Base-by-base conservation (phyloP, 2,113 vertebrate genomes). In the Corythornis cristatus region DNA sequence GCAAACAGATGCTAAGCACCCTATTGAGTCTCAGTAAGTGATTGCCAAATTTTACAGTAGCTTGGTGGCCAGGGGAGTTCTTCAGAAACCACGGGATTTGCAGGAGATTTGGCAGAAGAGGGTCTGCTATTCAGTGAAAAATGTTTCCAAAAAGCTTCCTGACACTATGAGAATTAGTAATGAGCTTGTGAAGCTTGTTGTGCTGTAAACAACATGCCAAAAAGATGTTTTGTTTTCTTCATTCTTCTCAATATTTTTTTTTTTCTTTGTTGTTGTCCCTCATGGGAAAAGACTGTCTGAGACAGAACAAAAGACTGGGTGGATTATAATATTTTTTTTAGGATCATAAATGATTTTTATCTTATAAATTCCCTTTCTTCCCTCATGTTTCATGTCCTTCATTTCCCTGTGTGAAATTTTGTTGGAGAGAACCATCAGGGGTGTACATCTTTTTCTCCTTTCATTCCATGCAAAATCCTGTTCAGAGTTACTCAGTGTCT, bases 241-340 rank as follows among this genome's bases (percentile, higher is more conserved):
- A 11, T 54, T 68, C 4, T 0, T 86, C 43, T 81, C 68, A 74
- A 7, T 42, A 81, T 40, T 80, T 91, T 56, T 56, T 56, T 76
- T 15, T 45, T 46, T 26, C 42, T 29, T 81, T 18, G 8, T 86
- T 50, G 37, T 26, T 84, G 42, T 71, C 31, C 51, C 83, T 64
- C 48, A 62, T 75, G 50, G 70, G 14, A 91, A 84, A 70, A 51
- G 67, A 83, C 73, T 48, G 92, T 91, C 66, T 86, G 40, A 88
- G 73, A 23, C 60, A 79, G 62, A 93, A 95, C 42, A 94, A 68
- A 90, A 86, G 54, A 42, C 20, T 31, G 14, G 16, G 29, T 51
- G 64, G 70, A 77, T 95, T 93, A 94, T 68, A 66, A 88, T 40
- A 77, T 94, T 67, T 72, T 92, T 91, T 82, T 84, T 84, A 86